Base-by-base conservation (phyloP, 2,797 vertebrate species). In the Acridotheres tristis region DNA sequence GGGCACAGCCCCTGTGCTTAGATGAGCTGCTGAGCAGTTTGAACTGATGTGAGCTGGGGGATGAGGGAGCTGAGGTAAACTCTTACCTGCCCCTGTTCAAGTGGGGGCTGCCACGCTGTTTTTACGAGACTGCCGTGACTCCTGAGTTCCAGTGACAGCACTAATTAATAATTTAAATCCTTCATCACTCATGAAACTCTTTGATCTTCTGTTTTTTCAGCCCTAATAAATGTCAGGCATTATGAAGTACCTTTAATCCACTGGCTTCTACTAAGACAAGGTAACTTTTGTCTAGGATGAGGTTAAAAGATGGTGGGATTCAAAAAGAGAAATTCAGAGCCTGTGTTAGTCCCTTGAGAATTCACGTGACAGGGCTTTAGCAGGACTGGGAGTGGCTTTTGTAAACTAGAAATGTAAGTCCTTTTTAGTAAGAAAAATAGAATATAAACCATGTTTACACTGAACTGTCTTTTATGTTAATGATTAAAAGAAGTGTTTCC, bases 191-290 rank as follows among this genome's bases (percentile, higher is more conserved):
- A 51, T 2, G 6, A 42, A 95, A 89, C 34, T 48, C 38, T 90
- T 95, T 93, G 78, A 89, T 95, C 29, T 36, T 96, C 51, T 90
- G 14, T 74, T 94, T 90, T 85, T 72, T 79, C 65, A 85, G 45
- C 71, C 27, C 25, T 91, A 82, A 88, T 93, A 84, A 95, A 71
- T 9, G 16, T 77, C 73, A 71, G n/a, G 30, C 72, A 51, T 40
- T 25, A 30, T 50, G 88, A 73, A 87, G 17, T 61, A 71, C 66
- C 65, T 92, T 90, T 85, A 87, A 92, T 90, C 19, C 76, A 77
- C n/a, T 43, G 32, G 7, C n/a, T 68, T 83, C 18, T 84, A 67
- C 78, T 58, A 55, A 90, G 90, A 57, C 25, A 82, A 94, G n/a
- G 32, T 45, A 27, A 58, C 67, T 83, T 80, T 45, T 89, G 22